Conservation (phyloP, 2,113 vertebrate species). For the Cottus gobio region DNA sequence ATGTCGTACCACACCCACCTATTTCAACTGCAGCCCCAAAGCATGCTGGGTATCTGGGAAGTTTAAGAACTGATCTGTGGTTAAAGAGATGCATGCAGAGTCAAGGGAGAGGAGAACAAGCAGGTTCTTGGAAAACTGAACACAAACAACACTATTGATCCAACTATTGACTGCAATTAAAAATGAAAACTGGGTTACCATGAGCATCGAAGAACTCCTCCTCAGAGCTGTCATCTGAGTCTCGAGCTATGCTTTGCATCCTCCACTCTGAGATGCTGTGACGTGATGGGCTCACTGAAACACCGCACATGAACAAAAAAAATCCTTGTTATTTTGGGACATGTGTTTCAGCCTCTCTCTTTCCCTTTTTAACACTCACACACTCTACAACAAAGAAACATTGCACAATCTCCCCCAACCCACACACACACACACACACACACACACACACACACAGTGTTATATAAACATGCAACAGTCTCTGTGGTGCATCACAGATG, state of each 20-base stretch:
- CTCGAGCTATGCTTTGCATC: constrained; percentile 97
- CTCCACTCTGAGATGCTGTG: constrained; percentile 96
- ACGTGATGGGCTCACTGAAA: constrained; percentile 91
- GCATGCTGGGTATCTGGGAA: constrained; percentile 81
- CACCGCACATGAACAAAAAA: constrained; percentile 70
- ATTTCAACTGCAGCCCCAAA: constrained; percentile 80
- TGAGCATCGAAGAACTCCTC: constrained; percentile 98
- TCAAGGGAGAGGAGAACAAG: constrained; percentile 39
- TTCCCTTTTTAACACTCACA: constrained; percentile 33
- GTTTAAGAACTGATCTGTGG: constrained; percentile 81
- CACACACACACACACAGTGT: constrained; percentile 48
- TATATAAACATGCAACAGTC: constrained; percentile 74
- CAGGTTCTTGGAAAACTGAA: constrained; percentile 17
- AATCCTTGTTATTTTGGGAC: constrained; percentile 60
- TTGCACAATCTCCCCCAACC: constrained; percentile 47
- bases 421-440: constrained; percentile 26
- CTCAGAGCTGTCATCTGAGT: constrained; percentile 95
- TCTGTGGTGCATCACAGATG: constrained; percentile 70
- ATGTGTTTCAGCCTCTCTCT: constrained; percentile 57
- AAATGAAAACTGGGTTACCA: constrained; percentile 78
- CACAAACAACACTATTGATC: neutral
- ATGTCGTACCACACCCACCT: constrained; percentile 52
- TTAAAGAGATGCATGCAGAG: constrained; percentile 75
- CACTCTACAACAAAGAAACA: constrained; percentile 45
- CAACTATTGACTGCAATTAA: neutral